Evolutionary conservation across 2,888 invertebrate species (phyloP).

Genomic region (Drosophila dives): DNA sequence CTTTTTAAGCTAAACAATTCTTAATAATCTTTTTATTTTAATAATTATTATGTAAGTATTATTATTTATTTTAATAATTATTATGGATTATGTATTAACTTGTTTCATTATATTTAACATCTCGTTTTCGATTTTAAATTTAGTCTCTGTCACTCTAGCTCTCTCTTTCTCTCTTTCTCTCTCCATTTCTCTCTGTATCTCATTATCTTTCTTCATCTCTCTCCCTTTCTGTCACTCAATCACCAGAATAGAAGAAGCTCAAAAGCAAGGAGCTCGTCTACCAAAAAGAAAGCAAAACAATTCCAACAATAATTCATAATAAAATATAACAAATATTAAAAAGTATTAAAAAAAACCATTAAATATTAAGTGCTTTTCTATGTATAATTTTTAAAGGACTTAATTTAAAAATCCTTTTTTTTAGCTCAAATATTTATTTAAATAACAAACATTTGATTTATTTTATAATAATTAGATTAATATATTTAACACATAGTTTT

Average conservation of each 20-base stretch:
- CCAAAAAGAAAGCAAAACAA: too few species aligned
- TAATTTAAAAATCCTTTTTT: too few species aligned
- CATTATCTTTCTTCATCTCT: too few species aligned
- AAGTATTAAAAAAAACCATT: neutral
- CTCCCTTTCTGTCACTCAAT: too few species aligned
- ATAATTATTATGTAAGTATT: neutral
- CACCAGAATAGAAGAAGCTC: too few species aligned
- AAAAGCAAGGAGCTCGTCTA: too few species aligned
- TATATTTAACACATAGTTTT: too few species aligned
- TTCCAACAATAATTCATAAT: neutral
- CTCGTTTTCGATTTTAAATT: neutral
- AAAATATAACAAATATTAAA: neutral
- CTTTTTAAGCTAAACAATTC: neutral
- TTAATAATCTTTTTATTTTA: neutral
- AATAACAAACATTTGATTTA: too few species aligned
- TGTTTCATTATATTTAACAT: rapidly evolving
- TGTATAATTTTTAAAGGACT: neutral
- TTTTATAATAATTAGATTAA: too few species aligned
- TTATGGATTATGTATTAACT: neutral
- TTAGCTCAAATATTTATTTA: too few species aligned
- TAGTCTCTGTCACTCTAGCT: neutral
- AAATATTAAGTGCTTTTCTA: neutral
- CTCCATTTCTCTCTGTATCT: too few species aligned
- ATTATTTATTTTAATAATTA: neutral
- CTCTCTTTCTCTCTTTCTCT: too few species aligned